Base-by-base conservation (phyloP, 1,140 invertebrate species). In the Anthonomus grandis region DNA sequence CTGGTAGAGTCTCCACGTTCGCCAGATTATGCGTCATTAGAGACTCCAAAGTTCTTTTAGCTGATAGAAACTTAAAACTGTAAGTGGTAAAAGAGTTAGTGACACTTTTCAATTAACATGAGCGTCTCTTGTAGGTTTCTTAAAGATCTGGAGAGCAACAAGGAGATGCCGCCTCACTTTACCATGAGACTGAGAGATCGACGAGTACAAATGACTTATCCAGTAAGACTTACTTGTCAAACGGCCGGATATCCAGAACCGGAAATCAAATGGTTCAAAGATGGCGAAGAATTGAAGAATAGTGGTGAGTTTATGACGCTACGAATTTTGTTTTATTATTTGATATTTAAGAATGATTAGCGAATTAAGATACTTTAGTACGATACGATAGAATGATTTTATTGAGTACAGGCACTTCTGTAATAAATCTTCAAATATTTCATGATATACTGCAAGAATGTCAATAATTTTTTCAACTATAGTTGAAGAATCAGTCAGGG, bases 111-210 rank as follows among this genome's bases (percentile, higher is more conserved):
- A 37, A 50, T 37, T 50, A 15, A n/a, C 19, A 8, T 10, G 8
- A 31, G 15, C 44, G n/a, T 18, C 15, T 39, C 42, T 61, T 74
- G 61, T 53, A 70, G 68, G 23, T 57, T 58, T n/a, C 47, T 70
- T 3, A 63, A 60, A 55, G 63, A 67, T 27, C 63, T 49, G 15
- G 60, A 60, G n/a, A 58, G 31, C 21, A 36, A 45, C 10, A 53
- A 58, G 25, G 64, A 66, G 15, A 24, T 81, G 52, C 75, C 90
- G 1, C 93, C 92, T 0, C 86, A 91, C 65, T 94, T 95, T 67
- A 92, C 89, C 0, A 91, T 93, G 85, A 81, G 89, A 18, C 74
- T 94, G 19, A 79, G 88, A n/a, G 89, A 93, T 69, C 79, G 90
- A 46, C 78, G 88, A 6, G 87, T 92, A 0, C 87, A 91, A 69